Evolutionary conservation across 2,797 vertebrate species (phyloP), one percentile per base, ranked within the genome.

Genomic region (Eulemur coronatus): DNA sequence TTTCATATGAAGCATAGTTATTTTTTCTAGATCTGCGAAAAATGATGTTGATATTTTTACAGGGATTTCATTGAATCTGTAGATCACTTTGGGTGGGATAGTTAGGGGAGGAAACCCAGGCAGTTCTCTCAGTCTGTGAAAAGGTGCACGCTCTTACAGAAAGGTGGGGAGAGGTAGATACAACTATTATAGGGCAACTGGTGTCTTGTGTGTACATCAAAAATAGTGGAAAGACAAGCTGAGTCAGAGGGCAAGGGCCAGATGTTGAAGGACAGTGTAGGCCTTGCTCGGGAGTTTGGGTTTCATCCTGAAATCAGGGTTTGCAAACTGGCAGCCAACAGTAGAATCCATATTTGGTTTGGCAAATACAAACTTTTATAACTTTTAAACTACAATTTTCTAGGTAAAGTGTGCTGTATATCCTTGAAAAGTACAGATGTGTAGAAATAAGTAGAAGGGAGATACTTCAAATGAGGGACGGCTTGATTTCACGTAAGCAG

Each of bases 241-340:
- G 65, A 61, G 81, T 26, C 38, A 69, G 5, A 52, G 12, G 13
- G 2, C 3, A 81, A 72, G 24, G 11, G 5, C 1, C 33, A 13
- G n/a, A 59, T 52, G 9, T 22, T 7, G 1, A 84, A 82, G 12
- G 9, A 46, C 2, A 50, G 9, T 0, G 0, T 5, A 24, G 13
- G 12, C 6, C 41, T 38, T 50, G 8, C 2, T 55, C 7, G 86
- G 15, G 35, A 48, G 3, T 61, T 38, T 78, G 20, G n/a, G 17
- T 28, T 78, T 85, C 26, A 18, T 18, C 10, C 1, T 7, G 7
- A 35, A 35, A 18, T 0, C 3, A 35, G 15, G 12, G 18, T 87
- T 90, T 73, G 28, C 4, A 89, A 69, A 79, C 0, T n/a, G 4
- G 14, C 14, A 91, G 50, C 3, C 30, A 90, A 18, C 2, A 24